Evolutionary conservation across 1,140 invertebrate species (phyloP), one percentile per base, ranked within the genome.

Genomic region (Acromyrmex heyeri): DNA sequence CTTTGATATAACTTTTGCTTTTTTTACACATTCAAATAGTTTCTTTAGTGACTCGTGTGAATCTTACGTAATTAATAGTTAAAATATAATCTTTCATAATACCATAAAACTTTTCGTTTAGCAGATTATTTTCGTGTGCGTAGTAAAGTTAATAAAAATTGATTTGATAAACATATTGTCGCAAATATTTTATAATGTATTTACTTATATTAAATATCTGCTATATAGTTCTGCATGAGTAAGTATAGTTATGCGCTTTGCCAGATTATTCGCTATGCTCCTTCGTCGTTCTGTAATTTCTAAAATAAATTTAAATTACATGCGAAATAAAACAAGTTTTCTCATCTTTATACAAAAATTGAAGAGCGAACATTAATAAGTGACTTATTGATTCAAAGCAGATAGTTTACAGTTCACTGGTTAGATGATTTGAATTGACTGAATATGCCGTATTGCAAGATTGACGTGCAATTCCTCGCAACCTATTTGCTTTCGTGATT

Each of bases 201-300:
- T 14, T 73, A 72, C 6, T 75, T 73, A 34, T 0, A 73, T 34
- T 2, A 34, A 50, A 50, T 62, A 30, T 73, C 8, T 30, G 18
- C 0, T 61, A 27, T 38, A 73, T 82, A 70, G 7, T 83, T 50
- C 38, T 30, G 55, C 79, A 82, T 73, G 67, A 70, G 16, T 38
- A 50, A 83, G 7, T 50, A 34, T 34, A 50, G 5, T 7, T 59
- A 48, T 64, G n/a, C 21, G 75, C 81, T 86, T 90, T 18, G 34
- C 3, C n/a, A 76, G 21, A 85, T 44, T 44, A 44, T 27, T 61
- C 1, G 62, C 64, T 75, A 38, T 12, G n/a, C 27, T 55, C 24
- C 30, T 57, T 87, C 81, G 86, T 77, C 76, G 88, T 90, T 85
- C 89, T 90, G 89, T 81, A 81, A 55, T 90, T 67, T 90, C 67